A percentile compares a stretch with the other conserved stretches of the same genome.
Evolutionary conservation across 2,113 vertebrate species (phyloP).

Genomic region (Pantherophis guttatus): DNA sequence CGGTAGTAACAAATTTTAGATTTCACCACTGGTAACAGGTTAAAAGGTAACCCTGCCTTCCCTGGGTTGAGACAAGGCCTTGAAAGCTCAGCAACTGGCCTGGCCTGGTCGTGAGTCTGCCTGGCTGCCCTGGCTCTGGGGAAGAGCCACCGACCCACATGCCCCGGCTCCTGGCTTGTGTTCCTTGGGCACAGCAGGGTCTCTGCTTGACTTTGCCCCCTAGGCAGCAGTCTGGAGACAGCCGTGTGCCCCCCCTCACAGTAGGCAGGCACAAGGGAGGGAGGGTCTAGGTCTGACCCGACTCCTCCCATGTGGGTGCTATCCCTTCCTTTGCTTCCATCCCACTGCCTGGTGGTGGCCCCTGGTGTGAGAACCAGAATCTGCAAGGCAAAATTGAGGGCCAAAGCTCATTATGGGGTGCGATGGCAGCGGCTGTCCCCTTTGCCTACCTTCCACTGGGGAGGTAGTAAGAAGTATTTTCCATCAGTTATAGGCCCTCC

Average conservation of each 20-base stretch:
- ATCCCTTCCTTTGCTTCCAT: background rate
- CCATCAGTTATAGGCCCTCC: no score
- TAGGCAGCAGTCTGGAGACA: background rate
- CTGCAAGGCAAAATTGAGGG: background rate
- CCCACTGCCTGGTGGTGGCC: no score
- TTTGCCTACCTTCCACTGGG: background rate
- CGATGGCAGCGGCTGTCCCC: background rate
- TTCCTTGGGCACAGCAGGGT: background rate
- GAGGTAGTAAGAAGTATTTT: background rate
- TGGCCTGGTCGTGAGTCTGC: no score
- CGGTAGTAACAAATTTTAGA: no score
- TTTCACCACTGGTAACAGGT: no score
- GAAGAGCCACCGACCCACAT: background rate
- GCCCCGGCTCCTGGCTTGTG: background rate
- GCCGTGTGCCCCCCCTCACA: background rate
- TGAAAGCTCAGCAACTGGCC: background rate
- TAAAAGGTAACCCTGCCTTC: background rate
- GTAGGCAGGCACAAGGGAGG: background rate
- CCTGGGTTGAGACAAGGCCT: background rate
- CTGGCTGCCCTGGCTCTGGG: background rate
- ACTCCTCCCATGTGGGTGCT: background rate
- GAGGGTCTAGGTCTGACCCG: background rate
- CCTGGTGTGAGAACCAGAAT: background rate
- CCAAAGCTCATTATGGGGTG: background rate
- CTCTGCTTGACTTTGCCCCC: background rate